Conservation (phyloP, 2,113 vertebrate genomes). For the Nematolebias whitei region DNA sequence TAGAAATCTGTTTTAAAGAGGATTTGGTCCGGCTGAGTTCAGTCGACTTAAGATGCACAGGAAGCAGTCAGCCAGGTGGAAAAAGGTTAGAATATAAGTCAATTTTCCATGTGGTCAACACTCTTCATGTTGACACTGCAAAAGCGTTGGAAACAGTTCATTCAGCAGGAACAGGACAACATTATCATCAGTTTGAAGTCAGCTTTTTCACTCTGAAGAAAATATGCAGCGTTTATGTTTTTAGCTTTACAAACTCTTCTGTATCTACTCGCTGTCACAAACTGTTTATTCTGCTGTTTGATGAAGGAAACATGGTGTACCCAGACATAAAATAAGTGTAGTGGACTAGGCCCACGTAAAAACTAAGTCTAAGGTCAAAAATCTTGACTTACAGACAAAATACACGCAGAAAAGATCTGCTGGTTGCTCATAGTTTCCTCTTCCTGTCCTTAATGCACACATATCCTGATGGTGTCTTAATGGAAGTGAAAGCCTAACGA, state of each 20-base stretch:
- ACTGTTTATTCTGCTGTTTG: neutral
- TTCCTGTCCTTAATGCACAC: no score
- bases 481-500: no score
- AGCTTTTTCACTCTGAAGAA: neutral
- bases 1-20: neutral
- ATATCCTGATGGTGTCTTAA: no score
- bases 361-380: no score
- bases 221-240: neutral
- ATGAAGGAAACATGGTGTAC: neutral
- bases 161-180: neutral
- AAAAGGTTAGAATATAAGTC: neutral
- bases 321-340: no score
- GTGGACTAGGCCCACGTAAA: no score
- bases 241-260: neutral
- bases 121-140: neutral
- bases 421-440: no score
- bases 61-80: neutral
- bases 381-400: no score
- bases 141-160: neutral
- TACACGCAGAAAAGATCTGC: no score
- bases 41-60: neutral
- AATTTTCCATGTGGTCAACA: neutral
- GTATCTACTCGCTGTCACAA: neutral
- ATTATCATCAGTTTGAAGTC: neutral
- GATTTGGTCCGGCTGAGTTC: neutral